These are phyloP conservation scores for Nomada goodeniana DNA, from an alignment of 2,888 invertebrate genomes.

Conservation along the genomic window DNA sequence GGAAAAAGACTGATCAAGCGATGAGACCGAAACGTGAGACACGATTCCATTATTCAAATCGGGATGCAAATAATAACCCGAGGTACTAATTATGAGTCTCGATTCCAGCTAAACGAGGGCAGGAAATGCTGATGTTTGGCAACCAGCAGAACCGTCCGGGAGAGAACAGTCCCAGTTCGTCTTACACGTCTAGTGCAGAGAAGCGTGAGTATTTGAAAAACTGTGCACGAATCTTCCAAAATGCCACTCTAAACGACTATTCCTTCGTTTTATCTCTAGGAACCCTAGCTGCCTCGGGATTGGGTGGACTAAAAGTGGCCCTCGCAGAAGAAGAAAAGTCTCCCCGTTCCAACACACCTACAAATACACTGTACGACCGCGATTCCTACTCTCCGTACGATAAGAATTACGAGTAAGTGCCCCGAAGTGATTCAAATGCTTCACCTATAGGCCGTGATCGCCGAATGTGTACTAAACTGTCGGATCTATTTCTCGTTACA, in stretches of 20 bases:
- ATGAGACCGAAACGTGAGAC: slow-evolving; percentile 80
- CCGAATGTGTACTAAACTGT: not conserved
- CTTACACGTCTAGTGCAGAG: slow-evolving; percentile 71
- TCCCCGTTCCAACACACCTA: slow-evolving; percentile 65
- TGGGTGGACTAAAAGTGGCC: slow-evolving; percentile 75
- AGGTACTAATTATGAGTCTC: not conserved
- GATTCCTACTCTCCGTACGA: slow-evolving; percentile 69
- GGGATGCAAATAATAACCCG: not conserved
- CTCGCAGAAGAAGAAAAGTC: slow-evolving; percentile 71
- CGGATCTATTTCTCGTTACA: slow-evolving; percentile 35
- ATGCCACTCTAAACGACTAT: not conserved
- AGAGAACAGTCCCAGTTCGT: slow-evolving; percentile 61
- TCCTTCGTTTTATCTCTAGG: slow-evolving; percentile 59
- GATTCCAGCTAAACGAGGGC: slow-evolving; percentile 81
- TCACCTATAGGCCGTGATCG: not conserved
- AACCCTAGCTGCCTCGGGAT: slow-evolving; percentile 76
- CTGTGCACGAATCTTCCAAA: not conserved
- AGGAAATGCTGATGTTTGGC: slow-evolving; percentile 84
- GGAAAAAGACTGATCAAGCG: slow-evolving; percentile 77
- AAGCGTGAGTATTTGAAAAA: slow-evolving; percentile 72
- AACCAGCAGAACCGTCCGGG: slow-evolving; percentile 82
- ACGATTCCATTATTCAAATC: not conserved
- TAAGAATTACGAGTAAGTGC: slow-evolving; percentile 77
- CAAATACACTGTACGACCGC: slow-evolving; percentile 68
- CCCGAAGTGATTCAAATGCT: not conserved